These are phyloP conservation scores for Andrena praecox DNA, from an alignment of 2,888 invertebrate species.

Conservation along the genomic window DNA sequence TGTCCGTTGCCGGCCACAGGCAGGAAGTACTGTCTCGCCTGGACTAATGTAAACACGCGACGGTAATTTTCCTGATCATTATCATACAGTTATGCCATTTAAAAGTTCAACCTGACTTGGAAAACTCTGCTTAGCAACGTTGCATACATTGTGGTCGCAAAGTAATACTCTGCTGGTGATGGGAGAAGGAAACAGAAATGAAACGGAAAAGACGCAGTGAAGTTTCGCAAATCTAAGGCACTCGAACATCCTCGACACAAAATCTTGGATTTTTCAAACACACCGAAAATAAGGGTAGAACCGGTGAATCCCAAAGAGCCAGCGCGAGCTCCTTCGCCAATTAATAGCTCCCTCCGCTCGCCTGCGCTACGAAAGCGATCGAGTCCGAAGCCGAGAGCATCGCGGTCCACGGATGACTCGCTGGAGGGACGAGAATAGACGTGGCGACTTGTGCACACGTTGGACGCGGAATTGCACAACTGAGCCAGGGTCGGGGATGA, in stretches of 20 bases:
- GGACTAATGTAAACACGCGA: slow-evolving; percentile 47
- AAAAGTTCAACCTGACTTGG: slow-evolving; percentile 12
- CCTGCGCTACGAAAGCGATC: not conserved
- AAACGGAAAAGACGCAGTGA: too few relatives aligned
- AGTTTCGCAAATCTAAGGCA: too few relatives aligned
- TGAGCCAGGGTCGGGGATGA: slow-evolving; percentile 67
- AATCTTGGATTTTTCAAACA: too few relatives aligned
- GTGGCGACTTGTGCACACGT: slow-evolving; percentile 23
- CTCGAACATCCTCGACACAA: too few relatives aligned
- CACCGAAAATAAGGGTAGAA: not conserved
- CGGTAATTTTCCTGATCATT: slow-evolving; percentile 45
- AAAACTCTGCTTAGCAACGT: not conserved
- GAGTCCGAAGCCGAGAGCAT: not conserved
- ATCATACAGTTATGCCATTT: slow-evolving; percentile 39
- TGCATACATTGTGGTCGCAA: too few relatives aligned
- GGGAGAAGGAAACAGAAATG: too few relatives aligned
- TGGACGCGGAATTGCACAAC: slow-evolving; percentile 68
- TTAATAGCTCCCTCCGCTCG: not conserved
- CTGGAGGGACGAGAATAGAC: slow-evolving; percentile 46
- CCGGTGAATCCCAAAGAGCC: not conserved
- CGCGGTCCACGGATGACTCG: slow-evolving; percentile 19
- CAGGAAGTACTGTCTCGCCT: slow-evolving; percentile 45
- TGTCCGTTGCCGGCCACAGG: not conserved
- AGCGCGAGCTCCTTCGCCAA: not conserved
- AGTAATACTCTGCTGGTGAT: too few relatives aligned